Base-by-base conservation (phyloP, 2,888 invertebrate species). In the Chamaedrilus cognettii region DNA sequence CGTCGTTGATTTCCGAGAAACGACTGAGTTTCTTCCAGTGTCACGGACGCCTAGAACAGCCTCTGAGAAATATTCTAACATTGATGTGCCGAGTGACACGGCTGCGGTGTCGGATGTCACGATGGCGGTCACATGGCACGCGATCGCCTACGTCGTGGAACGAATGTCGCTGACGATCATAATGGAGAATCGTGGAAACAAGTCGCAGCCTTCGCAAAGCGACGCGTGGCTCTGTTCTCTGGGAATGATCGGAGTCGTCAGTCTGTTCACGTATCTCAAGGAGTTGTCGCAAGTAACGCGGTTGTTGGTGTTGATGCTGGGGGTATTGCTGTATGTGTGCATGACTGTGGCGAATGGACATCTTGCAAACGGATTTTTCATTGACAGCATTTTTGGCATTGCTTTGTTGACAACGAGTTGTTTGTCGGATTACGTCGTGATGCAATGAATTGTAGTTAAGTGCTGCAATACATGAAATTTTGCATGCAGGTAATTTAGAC, bases 351-450 rank as follows among this genome's bases (percentile, higher is more conserved):
- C 60, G 3, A 66, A 49, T 31, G 65, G 60, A n/a, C 49, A 50
- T 11, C 49, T 72, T 28, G 34, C 56, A 11, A 72, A 72, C 49
- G 72, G 67, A 3, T 67, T 61, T 57, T 72, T 72, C 51, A 60
- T 70, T 63, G 72, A 72, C 34, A 62, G 30, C 28, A 32, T 70
- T 19, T 62, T 70, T 3, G 72, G 68, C 15, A 60, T 69, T n/a
- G 56, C 64, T 7, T 57, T 68, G 56, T 34, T 67, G 19, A 28
- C 42, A 15, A 34, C 62, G 7, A 11, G 42, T 19, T 42, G 42
- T 19, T 11, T 19, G 7, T 42, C 42, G 19, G 42, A 42, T n/a
- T n/a, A n/a, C n/a, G n/a, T n/a, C n/a, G n/a, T n/a, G n/a, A n/a
- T n/a, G n/a, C n/a, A n/a, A n/a, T n/a, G n/a, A n/a, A n/a, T n/a